Evolutionary conservation across 2,797 vertebrate species (phyloP).

Genomic region (Hephaestus fuliginosus): DNA sequence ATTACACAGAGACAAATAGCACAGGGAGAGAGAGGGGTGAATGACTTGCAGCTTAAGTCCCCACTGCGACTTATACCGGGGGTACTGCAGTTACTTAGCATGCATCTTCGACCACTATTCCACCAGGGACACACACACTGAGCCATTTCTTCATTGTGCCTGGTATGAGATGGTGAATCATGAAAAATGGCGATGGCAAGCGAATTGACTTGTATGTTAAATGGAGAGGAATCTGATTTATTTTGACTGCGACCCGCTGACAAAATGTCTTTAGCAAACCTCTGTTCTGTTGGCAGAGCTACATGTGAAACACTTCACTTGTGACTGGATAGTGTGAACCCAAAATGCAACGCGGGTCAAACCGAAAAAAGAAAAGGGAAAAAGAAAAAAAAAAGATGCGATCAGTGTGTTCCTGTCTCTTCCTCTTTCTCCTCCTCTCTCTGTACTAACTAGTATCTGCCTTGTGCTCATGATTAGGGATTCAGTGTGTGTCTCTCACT

Average conservation of each 20-base stretch:
- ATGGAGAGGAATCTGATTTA: slow-evolving; percentile 3
- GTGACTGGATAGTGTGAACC: slow-evolving; percentile 37
- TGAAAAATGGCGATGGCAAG: neutral
- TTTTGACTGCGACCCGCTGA: neutral
- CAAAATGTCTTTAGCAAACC: slow-evolving; percentile 8
- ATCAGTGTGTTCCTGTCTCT: slow-evolving; percentile 1
- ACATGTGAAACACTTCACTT: slow-evolving; percentile 28
- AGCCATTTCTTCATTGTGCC: neutral
- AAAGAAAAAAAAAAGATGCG: slow-evolving; percentile 3
- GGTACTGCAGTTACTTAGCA: neutral
- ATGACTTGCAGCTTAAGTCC: neutral
- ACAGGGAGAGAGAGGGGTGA: fast-evolving
- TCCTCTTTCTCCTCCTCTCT: neutral
- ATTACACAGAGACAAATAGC: neutral
- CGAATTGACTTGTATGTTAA: neutral
- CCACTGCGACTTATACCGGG: neutral
- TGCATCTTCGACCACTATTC: neutral
- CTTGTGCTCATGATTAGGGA: slow-evolving; percentile 55
- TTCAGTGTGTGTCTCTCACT: slow-evolving; percentile 61
- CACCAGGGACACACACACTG: neutral
- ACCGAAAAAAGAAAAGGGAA: neutral
- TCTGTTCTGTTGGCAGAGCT: neutral
- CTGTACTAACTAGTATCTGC: slow-evolving; percentile 19
- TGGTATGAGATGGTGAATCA: neutral
- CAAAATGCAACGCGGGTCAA: slow-evolving; percentile 24